Evolutionary conservation across 1,140 invertebrate genomes (phyloP), one percentile per base, ranked within the genome.

Genomic region (Drosophila rufa): DNA sequence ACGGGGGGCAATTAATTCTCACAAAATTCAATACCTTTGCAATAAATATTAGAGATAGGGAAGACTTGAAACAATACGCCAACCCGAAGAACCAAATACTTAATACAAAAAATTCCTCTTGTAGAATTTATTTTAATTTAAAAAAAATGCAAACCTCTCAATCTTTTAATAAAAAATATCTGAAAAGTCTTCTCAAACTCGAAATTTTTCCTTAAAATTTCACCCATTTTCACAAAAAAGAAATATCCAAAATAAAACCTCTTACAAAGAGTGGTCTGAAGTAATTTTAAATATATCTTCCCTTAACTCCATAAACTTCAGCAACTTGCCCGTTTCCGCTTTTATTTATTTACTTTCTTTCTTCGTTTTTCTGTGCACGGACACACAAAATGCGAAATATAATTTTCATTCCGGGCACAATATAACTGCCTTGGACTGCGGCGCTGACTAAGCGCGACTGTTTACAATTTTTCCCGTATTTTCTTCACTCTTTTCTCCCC

Each of bases 381-480:
- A 53, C 51, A 74, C 55, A 51, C 73, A 55, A 76, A 77, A 67
- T 75, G 56, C 56, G 62, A 77, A 77, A 66, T 61, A 75, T 42
- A 77, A 76, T 77, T 82, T 57, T 62, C 61, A 78, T 78, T 82
- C 62, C 53, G 64, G 80, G 58, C 51, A 79, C 60, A 51, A 81
- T 65, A 81, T 65, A 82, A 82, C 57, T 82, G 74, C 62, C 51
- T 48, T 71, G 43, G 68, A 65, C 53, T 62, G 64, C 45, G 64
- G n/a, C 58, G 67, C 58, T 79, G 80, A 77, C 79, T 82, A 81
- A 82, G 79, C 66, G 68, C 62, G 74, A 82, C 64, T 82, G 80
- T 82, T 79, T 82, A 79, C 68, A 79, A 82, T 82, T 75, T 74
- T 82, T 53, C 14, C 46, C 40, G 46, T 68, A 68, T 68, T 75